Percentiles rank a stretch among this genome's conserved stretches.
Evolutionary conservation across 2,113 vertebrate genomes (phyloP).

Genomic region (Garra rufa): DNA sequence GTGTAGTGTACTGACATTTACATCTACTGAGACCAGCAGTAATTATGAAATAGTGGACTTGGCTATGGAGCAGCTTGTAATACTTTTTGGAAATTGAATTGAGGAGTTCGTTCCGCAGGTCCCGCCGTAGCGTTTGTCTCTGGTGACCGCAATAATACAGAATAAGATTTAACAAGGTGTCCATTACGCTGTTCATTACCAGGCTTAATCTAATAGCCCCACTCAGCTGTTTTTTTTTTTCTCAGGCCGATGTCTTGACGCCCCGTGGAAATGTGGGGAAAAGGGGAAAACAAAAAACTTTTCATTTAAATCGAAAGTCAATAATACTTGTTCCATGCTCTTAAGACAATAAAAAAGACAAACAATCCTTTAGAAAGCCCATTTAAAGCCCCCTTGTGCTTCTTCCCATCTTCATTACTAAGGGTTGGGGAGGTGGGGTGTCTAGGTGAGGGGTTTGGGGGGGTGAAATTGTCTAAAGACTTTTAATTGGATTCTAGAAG

Average conservation of each 20-base stretch:
- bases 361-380: conserved; percentile 60
- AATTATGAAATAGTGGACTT: conserved; percentile 48
- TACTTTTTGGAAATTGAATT: conserved; percentile 58
- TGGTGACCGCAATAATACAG: conserved; percentile 61
- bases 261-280: conserved; percentile 40
- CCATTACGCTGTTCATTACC: conserved; percentile 66
- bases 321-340: conserved; percentile 63
- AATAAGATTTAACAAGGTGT: conserved; percentile 66
- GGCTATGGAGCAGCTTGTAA: conserved; percentile 32
- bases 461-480: conserved; percentile 66
- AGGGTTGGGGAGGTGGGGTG: conserved; percentile 51
- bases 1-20: conserved; percentile 13
- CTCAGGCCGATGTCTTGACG: conserved; percentile 48
- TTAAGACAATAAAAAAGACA: conserved; percentile 65
- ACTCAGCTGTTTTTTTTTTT: conserved; percentile 31
- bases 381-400: conserved; percentile 61
- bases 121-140: conserved; percentile 54
- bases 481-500: conserved; percentile 70
- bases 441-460: conserved; percentile 55
- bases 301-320: conserved; percentile 67
- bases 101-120: conserved; percentile 45
- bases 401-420: conserved; percentile 60
- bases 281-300: conserved; percentile 1
- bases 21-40: conserved; percentile 48
- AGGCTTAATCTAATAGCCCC: conserved; percentile 62